Conservation (phyloP, 2,888 invertebrate species). For the Lasioglossum marginatum region DNA sequence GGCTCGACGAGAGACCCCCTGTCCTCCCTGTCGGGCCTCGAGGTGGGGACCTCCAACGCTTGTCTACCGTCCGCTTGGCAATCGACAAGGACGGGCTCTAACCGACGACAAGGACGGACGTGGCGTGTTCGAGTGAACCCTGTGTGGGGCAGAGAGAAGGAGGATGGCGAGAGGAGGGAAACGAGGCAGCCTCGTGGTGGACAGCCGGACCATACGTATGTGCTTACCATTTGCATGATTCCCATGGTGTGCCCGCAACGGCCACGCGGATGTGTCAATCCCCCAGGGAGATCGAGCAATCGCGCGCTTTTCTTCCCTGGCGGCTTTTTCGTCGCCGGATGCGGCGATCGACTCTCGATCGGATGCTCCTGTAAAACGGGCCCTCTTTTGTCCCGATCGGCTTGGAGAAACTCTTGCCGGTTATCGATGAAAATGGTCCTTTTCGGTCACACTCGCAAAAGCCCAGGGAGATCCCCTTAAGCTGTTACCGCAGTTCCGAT, state of each 20-base stretch:
- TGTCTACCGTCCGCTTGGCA: conserved; percentile 59
- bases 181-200: conserved; percentile 43
- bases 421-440: background rate
- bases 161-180: conserved; percentile 23
- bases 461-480: background rate
- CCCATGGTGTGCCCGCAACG: conserved; percentile 71
- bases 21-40: conserved; percentile 56
- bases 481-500: conserved; percentile 3
- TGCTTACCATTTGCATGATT: conserved; percentile 77
- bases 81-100: conserved; percentile 71
- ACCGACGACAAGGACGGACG: conserved; percentile 71
- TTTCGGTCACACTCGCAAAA: background rate
- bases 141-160: conserved; percentile 29
- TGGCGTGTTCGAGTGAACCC: conserved; percentile 35
- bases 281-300: conserved; percentile 14
- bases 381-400: background rate
- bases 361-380: conserved; percentile 11
- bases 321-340: conserved; percentile 54
- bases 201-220: conserved; percentile 41
- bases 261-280: conserved; percentile 77
- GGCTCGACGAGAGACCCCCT: conserved; percentile 72
- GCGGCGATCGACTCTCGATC: conserved; percentile 17
- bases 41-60: conserved; percentile 60
- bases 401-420: background rate
- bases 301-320: conserved; percentile 28